These are phyloP conservation scores for Hybos culiciformis DNA, from an alignment of 2,888 invertebrate species.

Conservation along the genomic window DNA sequence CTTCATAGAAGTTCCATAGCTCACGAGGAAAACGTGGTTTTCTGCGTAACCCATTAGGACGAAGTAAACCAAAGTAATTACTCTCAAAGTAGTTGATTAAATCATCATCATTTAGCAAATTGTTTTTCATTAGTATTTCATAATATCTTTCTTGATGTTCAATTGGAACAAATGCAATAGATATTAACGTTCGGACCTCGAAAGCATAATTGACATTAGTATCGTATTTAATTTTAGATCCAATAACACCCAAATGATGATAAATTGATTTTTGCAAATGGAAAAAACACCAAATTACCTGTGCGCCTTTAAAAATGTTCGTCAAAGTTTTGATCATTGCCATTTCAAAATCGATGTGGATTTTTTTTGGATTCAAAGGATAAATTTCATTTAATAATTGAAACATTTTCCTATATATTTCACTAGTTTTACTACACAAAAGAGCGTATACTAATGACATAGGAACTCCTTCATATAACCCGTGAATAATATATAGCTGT, in stretches of 20 bases:
- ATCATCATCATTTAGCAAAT: neutral
- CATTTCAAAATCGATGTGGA: neutral
- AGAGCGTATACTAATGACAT: neutral
- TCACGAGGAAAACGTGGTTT: neutral
- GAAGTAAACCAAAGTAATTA: neutral
- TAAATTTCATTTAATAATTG: neutral
- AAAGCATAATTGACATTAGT: neutral
- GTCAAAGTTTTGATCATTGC: neutral
- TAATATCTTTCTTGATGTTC: conserved; percentile 1
- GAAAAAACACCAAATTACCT: neutral
- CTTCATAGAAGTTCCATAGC: neutral
- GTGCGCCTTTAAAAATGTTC: neutral
- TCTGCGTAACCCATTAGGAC: neutral
- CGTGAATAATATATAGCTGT: conserved; percentile 1
- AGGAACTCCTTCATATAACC: neutral
- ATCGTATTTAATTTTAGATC: neutral
- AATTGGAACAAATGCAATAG: neutral
- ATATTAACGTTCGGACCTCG: neutral
- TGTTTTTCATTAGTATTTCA: neutral
- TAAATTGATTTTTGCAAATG: neutral
- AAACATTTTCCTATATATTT: neutral
- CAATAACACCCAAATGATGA: neutral
- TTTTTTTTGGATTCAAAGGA: neutral
- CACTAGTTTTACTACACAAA: neutral
- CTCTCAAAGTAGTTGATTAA: neutral